Conservation (phyloP, 2,113 vertebrate species). For the Pteronura brasiliensis region DNA sequence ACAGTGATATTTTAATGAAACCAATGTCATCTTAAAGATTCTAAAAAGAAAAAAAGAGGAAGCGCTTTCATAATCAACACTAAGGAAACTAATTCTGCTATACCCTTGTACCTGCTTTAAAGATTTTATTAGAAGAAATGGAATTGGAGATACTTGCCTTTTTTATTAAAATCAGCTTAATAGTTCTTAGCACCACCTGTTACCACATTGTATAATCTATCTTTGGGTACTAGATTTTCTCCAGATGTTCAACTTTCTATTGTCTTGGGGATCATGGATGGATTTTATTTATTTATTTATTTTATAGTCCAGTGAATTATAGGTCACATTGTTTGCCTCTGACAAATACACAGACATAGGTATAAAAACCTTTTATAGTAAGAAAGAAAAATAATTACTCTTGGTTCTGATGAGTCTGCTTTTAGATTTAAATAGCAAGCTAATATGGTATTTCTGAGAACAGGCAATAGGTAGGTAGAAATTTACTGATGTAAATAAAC, state of each 20-base stretch:
- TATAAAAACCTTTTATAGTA: constrained; percentile 49
- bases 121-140: constrained; percentile 61
- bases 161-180: constrained; percentile 78
- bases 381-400: constrained; percentile 25
- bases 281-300: background rate
- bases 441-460: background rate
- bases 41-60: background rate
- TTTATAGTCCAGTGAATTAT: constrained; percentile 31
- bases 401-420: constrained; percentile 39
- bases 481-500: constrained; percentile 58
- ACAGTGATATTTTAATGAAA: constrained; percentile 45
- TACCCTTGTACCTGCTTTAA: constrained; percentile 46
- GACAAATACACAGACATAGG: constrained; percentile 34
- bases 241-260: constrained; percentile 74
- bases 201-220: constrained; percentile 66
- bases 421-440: constrained; percentile 62
- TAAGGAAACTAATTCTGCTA: background rate
- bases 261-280: background rate
- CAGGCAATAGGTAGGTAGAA: background rate
- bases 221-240: constrained; percentile 66
- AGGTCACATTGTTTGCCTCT: background rate
- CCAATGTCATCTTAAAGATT: background rate
- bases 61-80: background rate
- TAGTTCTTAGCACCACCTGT: constrained; percentile 76
- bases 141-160: constrained; percentile 70